phyloP scores from a whole-genome alignment of 2,113 vertebrate species.

The Uria lomvia region DNA sequence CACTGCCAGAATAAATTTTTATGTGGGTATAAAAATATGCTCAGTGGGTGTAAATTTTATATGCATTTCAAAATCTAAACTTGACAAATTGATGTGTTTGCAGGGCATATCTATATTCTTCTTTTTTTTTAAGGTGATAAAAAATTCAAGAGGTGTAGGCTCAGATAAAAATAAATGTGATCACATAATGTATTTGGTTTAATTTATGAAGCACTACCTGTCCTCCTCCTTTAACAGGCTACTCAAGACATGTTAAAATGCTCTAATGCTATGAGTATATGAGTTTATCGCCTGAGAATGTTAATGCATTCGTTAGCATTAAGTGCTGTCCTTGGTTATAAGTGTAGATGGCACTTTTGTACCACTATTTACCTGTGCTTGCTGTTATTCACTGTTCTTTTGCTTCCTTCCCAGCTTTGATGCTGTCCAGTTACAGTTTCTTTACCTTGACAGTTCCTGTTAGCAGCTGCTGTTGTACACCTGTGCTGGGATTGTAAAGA shows the following conservation, averaged over 20 bases:
- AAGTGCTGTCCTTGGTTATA: constrained; percentile 52
- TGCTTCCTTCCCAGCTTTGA: not conserved
- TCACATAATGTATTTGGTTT: constrained; percentile 70
- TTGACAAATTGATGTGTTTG: constrained; percentile 65
- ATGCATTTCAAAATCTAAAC: constrained; percentile 69
- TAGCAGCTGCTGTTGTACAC: not conserved
- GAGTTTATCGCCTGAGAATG: not conserved
- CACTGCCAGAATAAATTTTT: constrained; percentile 68
- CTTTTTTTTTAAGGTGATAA: constrained; percentile 59
- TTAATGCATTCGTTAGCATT: constrained; percentile 10
- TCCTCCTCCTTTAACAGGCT: constrained; percentile 21
- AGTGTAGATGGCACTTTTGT: constrained; percentile 60
- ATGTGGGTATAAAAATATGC: constrained; percentile 71
- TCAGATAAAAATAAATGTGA: constrained; percentile 70
- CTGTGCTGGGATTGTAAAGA: not conserved
- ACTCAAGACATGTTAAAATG: constrained; percentile 29
- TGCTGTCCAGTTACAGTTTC: not conserved
- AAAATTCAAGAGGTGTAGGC: constrained; percentile 62
- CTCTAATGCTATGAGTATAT: not conserved
- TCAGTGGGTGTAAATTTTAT: constrained; percentile 68
- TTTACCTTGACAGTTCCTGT: not conserved
- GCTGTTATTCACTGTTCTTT: not conserved
- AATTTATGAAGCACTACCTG: constrained; percentile 69
- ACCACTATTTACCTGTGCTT: constrained; percentile 34
- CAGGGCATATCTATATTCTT: constrained; percentile 17